Evolutionary conservation across 2,888 invertebrate species (phyloP).

Genomic region (Dione vanillae): DNA sequence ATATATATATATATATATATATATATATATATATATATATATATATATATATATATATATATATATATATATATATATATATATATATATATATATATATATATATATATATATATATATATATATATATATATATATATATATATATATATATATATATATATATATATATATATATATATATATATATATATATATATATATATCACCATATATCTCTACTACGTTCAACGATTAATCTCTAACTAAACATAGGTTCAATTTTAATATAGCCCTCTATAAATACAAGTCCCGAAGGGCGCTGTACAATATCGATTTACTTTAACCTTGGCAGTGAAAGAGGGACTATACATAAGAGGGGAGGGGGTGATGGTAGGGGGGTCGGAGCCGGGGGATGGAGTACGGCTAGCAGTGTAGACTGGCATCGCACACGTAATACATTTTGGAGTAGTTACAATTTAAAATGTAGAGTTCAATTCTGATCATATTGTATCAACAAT

Average conservation of each 20-base stretch:
- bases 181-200: no score
- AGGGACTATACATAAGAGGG: conserved; percentile 64
- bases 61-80: no score
- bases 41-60: no score
- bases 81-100: no score
- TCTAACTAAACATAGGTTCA: conserved; percentile 1
- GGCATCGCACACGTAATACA: background rate
- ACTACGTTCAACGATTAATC: background rate
- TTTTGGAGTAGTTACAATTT: conserved; percentile 13
- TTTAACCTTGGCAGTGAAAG: conserved; percentile 76
- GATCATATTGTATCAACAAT: no score
- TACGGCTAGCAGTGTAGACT: conserved; percentile 27
- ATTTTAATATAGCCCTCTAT: conserved; percentile 9
- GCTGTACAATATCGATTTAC: conserved; percentile 52
- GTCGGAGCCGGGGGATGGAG: conserved; percentile 30
- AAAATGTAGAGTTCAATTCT: background rate
- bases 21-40: no score
- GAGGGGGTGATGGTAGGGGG: conserved; percentile 20
- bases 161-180: no score
- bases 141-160: no score
- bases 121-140: no score
- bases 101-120: no score
- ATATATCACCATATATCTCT: no score
- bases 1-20: no score
- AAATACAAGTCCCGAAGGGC: conserved; percentile 26